Conservation (phyloP, 1,140 invertebrate genomes). For the Dufourea novaeangliae region DNA sequence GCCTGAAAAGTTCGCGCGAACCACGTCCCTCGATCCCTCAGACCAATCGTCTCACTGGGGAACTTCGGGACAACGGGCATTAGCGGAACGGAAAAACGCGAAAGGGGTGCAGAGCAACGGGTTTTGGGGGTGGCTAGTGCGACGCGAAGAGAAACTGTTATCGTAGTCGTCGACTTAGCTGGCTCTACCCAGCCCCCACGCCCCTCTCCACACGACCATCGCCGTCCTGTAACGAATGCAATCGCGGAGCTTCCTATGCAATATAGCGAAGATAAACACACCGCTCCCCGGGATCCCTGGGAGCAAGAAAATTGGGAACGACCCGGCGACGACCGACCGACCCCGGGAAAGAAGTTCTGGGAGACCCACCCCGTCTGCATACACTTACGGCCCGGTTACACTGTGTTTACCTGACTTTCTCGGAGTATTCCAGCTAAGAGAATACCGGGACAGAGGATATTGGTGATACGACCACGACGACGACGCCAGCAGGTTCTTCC, state of each 20-base stretch:
- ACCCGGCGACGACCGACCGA: background rate
- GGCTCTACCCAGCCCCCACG: too few relatives aligned
- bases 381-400: slow-evolving; percentile 35
- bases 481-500: too few relatives aligned
- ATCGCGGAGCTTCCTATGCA: slow-evolving; percentile 26
- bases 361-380: slow-evolving; percentile 16
- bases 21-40: background rate
- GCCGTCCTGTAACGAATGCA: slow-evolving; percentile 13
- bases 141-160: slow-evolving; percentile 19
- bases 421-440: background rate
- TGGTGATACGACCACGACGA: background rate
- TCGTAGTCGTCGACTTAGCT: background rate
- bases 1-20: background rate
- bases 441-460: slow-evolving; percentile 42
- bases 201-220: background rate
- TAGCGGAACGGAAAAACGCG: background rate
- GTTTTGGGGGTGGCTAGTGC: background rate
- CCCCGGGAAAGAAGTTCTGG: background rate
- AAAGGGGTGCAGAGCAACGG: background rate
- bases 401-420: slow-evolving; percentile 29
- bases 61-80: background rate
- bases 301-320: slow-evolving; percentile 34
- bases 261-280: slow-evolving; percentile 17
- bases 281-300: background rate
- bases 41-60: background rate